Base-by-base conservation (phyloP, 2,797 vertebrate species). In the Xenops minutus region DNA sequence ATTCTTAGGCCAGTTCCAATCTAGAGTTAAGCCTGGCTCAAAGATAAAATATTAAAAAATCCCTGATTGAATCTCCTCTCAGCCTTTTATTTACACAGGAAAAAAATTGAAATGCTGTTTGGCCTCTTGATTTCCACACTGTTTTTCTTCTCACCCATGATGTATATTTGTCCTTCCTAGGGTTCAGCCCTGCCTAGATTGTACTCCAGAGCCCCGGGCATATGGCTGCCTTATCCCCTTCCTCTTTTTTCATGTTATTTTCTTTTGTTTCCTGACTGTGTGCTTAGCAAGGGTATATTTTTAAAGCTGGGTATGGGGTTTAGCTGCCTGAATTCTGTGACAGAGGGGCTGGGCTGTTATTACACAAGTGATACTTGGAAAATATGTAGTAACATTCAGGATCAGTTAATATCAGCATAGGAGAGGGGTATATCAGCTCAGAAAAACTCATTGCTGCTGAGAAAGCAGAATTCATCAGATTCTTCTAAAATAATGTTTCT, bases 391-490 rank as follows among this genome's bases (percentile, higher is more conserved):
- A 85, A 88, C 88, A 88, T 86, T 91, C 44, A 56, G 41, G 34
- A 78, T 66, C 69, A 69, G 66, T 93, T 92, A 75, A 30, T 86
- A 41, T 68, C 55, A 84, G 68, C 69, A 69, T 20, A 76, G 24
- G 34, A 61, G 59, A 88, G 30, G 32, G 55, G 41, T 66, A 51
- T 30, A 79, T 52, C 15, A 4, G 58, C 82, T 91, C 63, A 59
- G 86, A 88, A 86, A 81, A 85, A 59, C 37, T 73, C 67, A 41
- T 22, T 67, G 63, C 32, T 95, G 91, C 95, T 93, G 89, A 90
- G 80, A 92, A 95, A 90, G 94, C 83, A 87, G 67, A 91, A 94
- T 79, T 94, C 55, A 95, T 90, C 71, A 43, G 67, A 87, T 90
- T 88, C 72, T 74, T 85, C 71, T 67, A 77, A 95, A 95, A 93